A percentile compares a stretch with the other conserved stretches of the same genome.
phyloP scores from a whole-genome alignment of 2,888 invertebrate genomes.

The Nebria salina region DNA sequence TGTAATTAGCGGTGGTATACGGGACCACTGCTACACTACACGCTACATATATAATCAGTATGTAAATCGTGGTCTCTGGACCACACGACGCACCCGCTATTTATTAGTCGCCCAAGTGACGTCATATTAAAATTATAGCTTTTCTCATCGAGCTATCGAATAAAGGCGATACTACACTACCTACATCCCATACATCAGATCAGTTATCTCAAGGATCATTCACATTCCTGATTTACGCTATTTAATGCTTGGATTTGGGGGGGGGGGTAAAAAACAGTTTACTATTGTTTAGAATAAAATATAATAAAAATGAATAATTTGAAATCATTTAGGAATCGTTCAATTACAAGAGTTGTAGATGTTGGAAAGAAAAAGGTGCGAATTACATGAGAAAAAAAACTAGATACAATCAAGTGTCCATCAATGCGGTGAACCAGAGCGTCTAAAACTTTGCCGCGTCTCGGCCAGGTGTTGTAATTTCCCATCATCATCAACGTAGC shows the following conservation, averaged over 20 bases:
- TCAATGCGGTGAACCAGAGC: conserved; percentile 20
- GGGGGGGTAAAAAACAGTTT: no score
- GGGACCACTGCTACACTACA: conserved; percentile 9
- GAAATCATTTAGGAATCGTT: no score
- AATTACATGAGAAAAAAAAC: no score
- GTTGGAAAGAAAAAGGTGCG: no score
- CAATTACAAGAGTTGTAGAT: no score
- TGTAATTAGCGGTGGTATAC: conserved; percentile 35
- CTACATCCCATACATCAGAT: background rate
- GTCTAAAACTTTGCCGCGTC: conserved; percentile 24
- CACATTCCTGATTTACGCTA: no score
- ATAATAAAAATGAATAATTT: no score
- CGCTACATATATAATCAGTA: conserved; percentile 59
- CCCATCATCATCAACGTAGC: no score
- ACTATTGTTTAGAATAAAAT: no score
- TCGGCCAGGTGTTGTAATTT: background rate
- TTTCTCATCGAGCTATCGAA: background rate
- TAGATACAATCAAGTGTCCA: no score
- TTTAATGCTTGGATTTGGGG: no score
- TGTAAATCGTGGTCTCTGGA: conserved; percentile 57
- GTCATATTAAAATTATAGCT: conserved; percentile 59
- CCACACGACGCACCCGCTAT: conserved; percentile 53
- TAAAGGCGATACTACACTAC: conserved; percentile 4
- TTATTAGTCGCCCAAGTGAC: conserved; percentile 58
- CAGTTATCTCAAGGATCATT: no score